Conservation (phyloP, 2,113 vertebrate genomes). For the Nothobranchius furzeri region DNA sequence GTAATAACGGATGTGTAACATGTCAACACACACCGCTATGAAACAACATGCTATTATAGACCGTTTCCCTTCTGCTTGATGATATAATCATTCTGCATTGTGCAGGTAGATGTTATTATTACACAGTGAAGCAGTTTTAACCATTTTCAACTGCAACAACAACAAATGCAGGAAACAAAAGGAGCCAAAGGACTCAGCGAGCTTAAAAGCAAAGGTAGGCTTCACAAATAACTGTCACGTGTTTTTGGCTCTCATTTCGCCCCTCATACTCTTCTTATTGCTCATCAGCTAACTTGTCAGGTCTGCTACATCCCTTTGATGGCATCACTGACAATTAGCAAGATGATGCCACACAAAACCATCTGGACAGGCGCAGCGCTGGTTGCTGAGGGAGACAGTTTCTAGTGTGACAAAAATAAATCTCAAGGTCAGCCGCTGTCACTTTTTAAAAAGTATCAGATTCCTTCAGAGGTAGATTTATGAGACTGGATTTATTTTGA, state of each 20-base stretch:
- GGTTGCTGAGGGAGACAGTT: slow-evolving; percentile 80
- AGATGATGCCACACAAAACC: slow-evolving; percentile 83
- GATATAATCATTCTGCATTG: slow-evolving; percentile 8
- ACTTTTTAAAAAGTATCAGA: slow-evolving; percentile 76
- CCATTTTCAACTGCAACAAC: slow-evolving; percentile 40
- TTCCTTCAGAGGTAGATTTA: slow-evolving; percentile 74
- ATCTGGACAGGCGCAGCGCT: slow-evolving; percentile 82
- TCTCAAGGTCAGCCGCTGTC: slow-evolving; percentile 82
- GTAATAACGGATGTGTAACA: no score
- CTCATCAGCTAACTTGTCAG: slow-evolving; percentile 83
- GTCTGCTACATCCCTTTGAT: slow-evolving; percentile 81
- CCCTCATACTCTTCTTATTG: slow-evolving; percentile 73
- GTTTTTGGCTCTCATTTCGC: slow-evolving; percentile 64
- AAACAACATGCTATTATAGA: slow-evolving; percentile 8
- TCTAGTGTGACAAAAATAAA: slow-evolving; percentile 80
- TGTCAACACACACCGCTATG: no score
- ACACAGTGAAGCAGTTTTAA: slow-evolving; percentile 37
- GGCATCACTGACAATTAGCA: slow-evolving; percentile 86
- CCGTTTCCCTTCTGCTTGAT: slow-evolving; percentile 12
- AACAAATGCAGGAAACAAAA: slow-evolving; percentile 51
- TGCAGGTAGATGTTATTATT: slow-evolving; percentile 51
- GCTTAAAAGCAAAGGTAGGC: slow-evolving; percentile 66
- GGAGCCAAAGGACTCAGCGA: slow-evolving; percentile 45
- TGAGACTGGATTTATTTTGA: slow-evolving; percentile 74
- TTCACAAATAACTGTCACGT: slow-evolving; percentile 63